These are phyloP conservation scores for Eristalis tenax DNA, from an alignment of 2,888 invertebrate genomes.

Conservation along the genomic window DNA sequence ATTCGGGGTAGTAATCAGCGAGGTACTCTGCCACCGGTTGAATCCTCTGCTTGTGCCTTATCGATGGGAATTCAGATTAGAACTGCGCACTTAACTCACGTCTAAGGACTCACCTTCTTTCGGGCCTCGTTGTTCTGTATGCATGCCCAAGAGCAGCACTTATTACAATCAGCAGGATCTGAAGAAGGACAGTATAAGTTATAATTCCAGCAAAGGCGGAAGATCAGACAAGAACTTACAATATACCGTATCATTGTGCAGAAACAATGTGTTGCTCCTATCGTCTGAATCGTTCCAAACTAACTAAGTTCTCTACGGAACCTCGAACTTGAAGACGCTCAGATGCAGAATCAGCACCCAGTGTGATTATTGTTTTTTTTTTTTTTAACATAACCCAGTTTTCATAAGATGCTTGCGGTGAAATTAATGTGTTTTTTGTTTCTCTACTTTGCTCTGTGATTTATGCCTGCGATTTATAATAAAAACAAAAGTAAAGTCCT, in stretches of 20 bases:
- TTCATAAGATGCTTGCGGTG: constrained; percentile 18
- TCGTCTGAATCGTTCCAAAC: constrained; percentile 7
- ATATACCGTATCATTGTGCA: constrained; percentile 28
- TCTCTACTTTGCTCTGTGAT: background rate
- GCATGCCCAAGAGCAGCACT: background rate
- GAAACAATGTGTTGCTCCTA: background rate
- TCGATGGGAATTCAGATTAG: background rate
- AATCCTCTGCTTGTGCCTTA: background rate
- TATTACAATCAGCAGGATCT: background rate
- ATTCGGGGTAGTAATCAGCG: constrained; percentile 5
- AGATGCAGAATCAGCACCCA: constrained; percentile 1
- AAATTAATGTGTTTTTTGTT: constrained; percentile 22
- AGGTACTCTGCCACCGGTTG: background rate
- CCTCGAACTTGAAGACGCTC: background rate
- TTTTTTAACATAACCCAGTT: constrained; percentile 42
- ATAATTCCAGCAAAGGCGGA: background rate
- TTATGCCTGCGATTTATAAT: constrained; percentile 7
- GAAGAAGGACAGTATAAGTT: background rate
- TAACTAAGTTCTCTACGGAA: constrained; percentile 8
- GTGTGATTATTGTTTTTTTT: constrained; percentile 9
- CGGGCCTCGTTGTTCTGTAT: background rate
- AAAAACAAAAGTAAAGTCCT: constrained; percentile 38
- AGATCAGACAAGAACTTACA: constrained; percentile 22
- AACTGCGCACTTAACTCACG: background rate
- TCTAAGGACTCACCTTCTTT: background rate